Evolutionary conservation across 2,888 invertebrate genomes (phyloP), one percentile per base, ranked within the genome.

Genomic region (Nephrocerus scutellatus): DNA sequence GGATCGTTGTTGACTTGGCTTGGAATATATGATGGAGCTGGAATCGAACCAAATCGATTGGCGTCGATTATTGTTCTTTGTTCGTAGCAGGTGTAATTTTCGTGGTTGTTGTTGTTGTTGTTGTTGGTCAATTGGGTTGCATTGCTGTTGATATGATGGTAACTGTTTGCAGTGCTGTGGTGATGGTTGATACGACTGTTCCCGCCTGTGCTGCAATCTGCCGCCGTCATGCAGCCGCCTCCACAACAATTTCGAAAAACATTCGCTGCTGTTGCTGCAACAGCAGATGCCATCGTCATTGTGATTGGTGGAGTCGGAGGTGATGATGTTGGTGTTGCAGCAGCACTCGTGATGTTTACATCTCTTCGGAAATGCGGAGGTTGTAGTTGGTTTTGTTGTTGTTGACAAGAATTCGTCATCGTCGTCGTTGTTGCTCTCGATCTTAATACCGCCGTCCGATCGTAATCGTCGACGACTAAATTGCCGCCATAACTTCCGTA

Each of bases 161-260:
- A 39, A 47, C 24, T 41, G 41, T 36, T 20, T 40, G 34, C 36
- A 12, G 31, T 14, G 18, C 19, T 24, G 12, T 39, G 39, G 16
- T 29, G 30, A 31, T 43, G 40, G 14, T 13, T 36, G 30, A 28
- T 14, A 25, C 33, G 52, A 36, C 36, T 43, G 29, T 21, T 30
- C 3, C 15, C 38, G 14, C 36, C 44, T 24, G 40, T 34, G 35
- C 47, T 41, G 31, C 56, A 56, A 38, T 63, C 63, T 41, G 53
- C 51, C 28, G 46, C 43, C 30, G 43, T 46, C 35, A 50, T 47
- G 34, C 48, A 47, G 14, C 52, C 48, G 31, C 53, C 55, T 36
- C 58, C 56, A 44, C 61, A 63, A 36, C 63, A 64, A 43, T 63
- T 55, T 37, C 66, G 55, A 46, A 65, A 50, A 46, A 63, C 56